A percentile compares a stretch with the other conserved stretches of the same genome.
Conservation (phyloP, 2,888 invertebrate genomes). For the Cistogaster globosa region DNA sequence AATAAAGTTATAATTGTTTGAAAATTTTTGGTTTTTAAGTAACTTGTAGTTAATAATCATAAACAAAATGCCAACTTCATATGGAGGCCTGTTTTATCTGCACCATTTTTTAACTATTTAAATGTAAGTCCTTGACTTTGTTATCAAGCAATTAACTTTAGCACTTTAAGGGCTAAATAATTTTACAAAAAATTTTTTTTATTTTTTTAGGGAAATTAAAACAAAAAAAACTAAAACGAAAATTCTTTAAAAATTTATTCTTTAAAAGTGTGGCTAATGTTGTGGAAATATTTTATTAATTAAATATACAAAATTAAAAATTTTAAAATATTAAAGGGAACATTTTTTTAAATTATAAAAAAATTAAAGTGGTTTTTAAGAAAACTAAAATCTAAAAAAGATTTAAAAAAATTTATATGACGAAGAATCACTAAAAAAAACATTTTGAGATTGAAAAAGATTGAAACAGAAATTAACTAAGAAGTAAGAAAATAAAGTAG, state of each 20-base stretch:
- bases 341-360: too few relatives aligned
- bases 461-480: too few relatives aligned
- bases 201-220: not conserved
- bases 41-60: constrained; percentile 39
- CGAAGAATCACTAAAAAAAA: too few relatives aligned
- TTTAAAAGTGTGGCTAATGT: not conserved
- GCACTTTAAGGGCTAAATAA: constrained; percentile 29
- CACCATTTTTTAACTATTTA: constrained; percentile 36
- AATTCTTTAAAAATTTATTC: not conserved
- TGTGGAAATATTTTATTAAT: not conserved
- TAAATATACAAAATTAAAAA: not conserved
- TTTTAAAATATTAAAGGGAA: not conserved
- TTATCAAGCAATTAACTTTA: not conserved
- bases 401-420: too few relatives aligned
- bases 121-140: constrained; percentile 32
- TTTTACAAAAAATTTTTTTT: not conserved
- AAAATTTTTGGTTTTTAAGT: constrained; percentile 41
- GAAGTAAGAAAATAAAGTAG: too few relatives aligned
- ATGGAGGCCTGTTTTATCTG: not conserved
- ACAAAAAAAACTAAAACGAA: not conserved
- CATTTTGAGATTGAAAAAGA: too few relatives aligned
- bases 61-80: constrained; percentile 21
- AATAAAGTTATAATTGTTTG: not conserved
- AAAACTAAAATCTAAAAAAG: not conserved
- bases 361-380: not conserved